Evolutionary conservation across 2,113 vertebrate species (phyloP).

Genomic region (Elaphurus davidianus): DNA sequence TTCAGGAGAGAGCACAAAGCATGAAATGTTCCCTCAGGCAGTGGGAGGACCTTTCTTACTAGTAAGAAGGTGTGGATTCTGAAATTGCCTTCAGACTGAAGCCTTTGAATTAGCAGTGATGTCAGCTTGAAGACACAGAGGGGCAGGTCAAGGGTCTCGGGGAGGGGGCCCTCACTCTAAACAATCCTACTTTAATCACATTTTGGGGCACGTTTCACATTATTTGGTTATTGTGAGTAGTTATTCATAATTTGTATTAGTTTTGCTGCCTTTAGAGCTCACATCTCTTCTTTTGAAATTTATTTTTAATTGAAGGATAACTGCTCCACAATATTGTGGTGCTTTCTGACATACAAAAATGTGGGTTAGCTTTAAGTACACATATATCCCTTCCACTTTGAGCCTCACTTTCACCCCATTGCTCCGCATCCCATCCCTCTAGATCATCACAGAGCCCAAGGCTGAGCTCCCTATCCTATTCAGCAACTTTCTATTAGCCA

Average conservation of each 20-base stretch:
- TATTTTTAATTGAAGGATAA: background rate
- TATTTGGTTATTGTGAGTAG: background rate
- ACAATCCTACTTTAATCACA: background rate
- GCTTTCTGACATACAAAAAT: background rate
- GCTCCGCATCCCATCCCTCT: background rate
- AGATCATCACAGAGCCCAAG: background rate
- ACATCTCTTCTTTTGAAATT: background rate
- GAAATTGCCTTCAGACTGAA: background rate
- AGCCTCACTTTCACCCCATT: background rate
- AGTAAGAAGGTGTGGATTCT: background rate
- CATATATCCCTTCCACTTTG: background rate
- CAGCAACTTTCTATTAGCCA: background rate
- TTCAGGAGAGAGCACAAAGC: background rate
- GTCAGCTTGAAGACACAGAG: background rate
- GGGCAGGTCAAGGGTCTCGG: background rate
- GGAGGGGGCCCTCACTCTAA: background rate
- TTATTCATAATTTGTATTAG: background rate
- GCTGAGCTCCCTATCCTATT: background rate
- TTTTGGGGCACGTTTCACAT: background rate
- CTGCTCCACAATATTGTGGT: background rate
- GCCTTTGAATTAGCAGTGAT: background rate
- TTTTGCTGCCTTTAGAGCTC: background rate
- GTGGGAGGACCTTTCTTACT: background rate
- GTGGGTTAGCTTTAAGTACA: background rate
- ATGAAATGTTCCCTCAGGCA: background rate